Percentiles rank a stretch among this genome's conserved stretches.
phyloP scores from a whole-genome alignment of 2,113 vertebrate species.

The Paracanthobrama guichenoti region DNA sequence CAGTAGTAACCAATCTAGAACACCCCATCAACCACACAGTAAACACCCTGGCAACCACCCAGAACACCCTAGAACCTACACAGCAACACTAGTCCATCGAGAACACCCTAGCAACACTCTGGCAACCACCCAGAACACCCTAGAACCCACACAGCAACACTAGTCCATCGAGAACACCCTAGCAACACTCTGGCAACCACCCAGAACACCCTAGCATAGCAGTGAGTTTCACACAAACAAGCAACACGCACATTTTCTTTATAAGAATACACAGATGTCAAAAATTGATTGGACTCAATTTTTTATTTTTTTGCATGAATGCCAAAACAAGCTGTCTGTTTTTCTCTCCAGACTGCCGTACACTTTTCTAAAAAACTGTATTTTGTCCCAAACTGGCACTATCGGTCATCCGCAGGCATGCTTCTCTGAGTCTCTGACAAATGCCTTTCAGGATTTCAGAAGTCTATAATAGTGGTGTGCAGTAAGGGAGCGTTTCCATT shows the following conservation, averaged over 20 bases:
- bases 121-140: background rate
- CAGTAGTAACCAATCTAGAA: background rate
- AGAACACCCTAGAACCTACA: background rate
- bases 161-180: background rate
- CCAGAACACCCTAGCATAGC: background rate
- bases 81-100: background rate
- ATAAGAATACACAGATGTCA: background rate
- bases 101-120: background rate
- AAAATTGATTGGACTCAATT: background rate
- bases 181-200: background rate
- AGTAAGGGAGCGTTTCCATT: constrained; percentile 49
- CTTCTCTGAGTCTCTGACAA: constrained; percentile 51
- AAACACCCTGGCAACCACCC: background rate
- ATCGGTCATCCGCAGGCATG: constrained; percentile 46
- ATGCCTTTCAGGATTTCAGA: constrained; percentile 52
- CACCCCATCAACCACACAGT: background rate
- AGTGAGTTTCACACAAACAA: background rate
- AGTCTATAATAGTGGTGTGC: constrained; percentile 54
- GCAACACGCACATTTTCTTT: background rate
- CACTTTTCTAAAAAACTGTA: constrained; percentile 21
- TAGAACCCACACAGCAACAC: background rate
- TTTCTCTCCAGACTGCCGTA: background rate
- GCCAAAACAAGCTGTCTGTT: constrained; percentile 7
- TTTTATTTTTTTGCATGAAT: background rate
- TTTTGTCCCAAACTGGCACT: constrained; percentile 43